Evolutionary conservation across 2,113 vertebrate species (phyloP).

Genomic region (Oncorhynchus keta): DNA sequence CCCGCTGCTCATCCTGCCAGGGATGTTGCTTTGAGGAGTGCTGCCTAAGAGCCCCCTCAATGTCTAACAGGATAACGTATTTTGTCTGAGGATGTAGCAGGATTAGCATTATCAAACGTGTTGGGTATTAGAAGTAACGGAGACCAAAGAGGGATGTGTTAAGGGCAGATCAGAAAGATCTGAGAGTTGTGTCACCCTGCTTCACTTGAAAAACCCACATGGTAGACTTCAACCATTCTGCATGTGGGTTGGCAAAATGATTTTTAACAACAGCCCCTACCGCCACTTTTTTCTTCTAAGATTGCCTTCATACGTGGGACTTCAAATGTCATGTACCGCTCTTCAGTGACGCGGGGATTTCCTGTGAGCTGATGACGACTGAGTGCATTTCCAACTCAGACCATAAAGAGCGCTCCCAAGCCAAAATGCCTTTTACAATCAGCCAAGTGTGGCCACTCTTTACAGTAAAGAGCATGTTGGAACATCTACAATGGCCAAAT

Average conservation of each 20-base stretch:
- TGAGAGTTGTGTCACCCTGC: background rate
- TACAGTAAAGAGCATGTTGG: background rate
- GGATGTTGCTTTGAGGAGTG: background rate
- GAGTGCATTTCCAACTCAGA: slow-evolving; percentile 9
- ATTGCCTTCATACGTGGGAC: background rate
- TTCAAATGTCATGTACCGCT: slow-evolving; percentile 1
- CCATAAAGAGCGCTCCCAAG: slow-evolving; percentile 41
- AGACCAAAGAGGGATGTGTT: background rate
- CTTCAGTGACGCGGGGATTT: background rate
- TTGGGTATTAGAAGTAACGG: background rate
- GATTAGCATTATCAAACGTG: background rate
- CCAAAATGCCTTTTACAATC: slow-evolving; percentile 43
- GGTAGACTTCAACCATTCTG: background rate
- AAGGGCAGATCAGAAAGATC: background rate
- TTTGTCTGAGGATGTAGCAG: background rate
- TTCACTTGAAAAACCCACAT: background rate
- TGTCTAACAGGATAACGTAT: background rate
- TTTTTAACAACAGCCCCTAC: background rate
- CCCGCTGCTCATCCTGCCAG: slow-evolving; percentile 34
- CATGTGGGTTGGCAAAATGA: background rate
- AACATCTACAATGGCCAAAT: slow-evolving; percentile 22
- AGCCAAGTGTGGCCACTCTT: background rate
- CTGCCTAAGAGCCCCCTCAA: background rate
- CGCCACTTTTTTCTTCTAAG: background rate
- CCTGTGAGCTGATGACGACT: slow-evolving; percentile 8